Conservation (phyloP, 2,113 vertebrate species). For the Anoura caudifer region DNA sequence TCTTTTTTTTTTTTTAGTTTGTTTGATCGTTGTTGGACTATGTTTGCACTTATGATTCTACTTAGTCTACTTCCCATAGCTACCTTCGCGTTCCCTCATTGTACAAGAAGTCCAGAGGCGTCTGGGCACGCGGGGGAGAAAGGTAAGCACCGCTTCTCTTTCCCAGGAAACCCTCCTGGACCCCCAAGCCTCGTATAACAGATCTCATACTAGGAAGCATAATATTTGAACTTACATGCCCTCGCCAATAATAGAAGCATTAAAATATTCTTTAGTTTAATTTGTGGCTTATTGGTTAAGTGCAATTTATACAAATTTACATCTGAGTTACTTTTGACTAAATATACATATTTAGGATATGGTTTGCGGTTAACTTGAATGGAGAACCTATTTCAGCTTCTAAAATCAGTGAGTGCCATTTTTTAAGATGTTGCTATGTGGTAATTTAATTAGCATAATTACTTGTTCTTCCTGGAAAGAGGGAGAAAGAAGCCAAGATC, state of each 20-base stretch:
- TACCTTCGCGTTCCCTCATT: slow-evolving; percentile 79
- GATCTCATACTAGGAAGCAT: neutral
- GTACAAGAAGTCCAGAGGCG: slow-evolving; percentile 58
- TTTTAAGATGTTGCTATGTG: neutral
- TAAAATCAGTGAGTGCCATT: neutral
- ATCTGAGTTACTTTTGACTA: slow-evolving; percentile 37
- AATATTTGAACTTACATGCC: neutral
- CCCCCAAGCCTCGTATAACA: neutral
- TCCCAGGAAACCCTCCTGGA: neutral
- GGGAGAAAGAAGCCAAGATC: neutral
- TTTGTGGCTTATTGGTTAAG: neutral
- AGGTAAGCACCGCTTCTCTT: slow-evolving; percentile 77
- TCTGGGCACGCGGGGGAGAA: slow-evolving; percentile 60
- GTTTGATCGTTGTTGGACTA: slow-evolving; percentile 78
- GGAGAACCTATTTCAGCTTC: neutral
- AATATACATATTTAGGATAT: neutral
- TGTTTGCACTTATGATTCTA: slow-evolving; percentile 81
- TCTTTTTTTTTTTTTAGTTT: slow-evolving; percentile 31
- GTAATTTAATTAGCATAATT: slow-evolving; percentile 2
- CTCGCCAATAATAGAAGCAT: neutral
- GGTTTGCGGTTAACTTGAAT: slow-evolving; percentile 44
- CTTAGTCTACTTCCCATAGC: slow-evolving; percentile 78
- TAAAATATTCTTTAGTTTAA: neutral
- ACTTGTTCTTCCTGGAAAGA: slow-evolving; percentile 32
- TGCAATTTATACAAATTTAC: neutral